Percentiles rank a stretch among this genome's conserved stretches.
Evolutionary conservation across 2,113 vertebrate species (phyloP).

Genomic region (Triplophysa dalaica): DNA sequence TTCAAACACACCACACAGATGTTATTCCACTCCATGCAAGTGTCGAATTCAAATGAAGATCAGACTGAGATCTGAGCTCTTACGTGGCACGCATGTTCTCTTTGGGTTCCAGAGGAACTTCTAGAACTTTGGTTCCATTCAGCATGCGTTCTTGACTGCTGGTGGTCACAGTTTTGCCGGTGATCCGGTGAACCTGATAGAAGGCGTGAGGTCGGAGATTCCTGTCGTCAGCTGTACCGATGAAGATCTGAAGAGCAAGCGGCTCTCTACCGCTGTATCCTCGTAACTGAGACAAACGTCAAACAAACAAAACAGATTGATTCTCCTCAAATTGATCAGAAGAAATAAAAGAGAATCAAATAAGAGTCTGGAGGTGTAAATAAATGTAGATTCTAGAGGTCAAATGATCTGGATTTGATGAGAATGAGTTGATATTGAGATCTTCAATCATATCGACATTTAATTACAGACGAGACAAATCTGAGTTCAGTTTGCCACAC

Average conservation of each 20-base stretch:
- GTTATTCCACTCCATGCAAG: too few relatives aligned
- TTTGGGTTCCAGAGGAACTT: slow-evolving; percentile 90
- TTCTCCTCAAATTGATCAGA: too few relatives aligned
- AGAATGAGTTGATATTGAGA: too few relatives aligned
- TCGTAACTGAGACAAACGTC: slow-evolving; percentile 73
- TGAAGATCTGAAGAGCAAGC: slow-evolving; percentile 92
- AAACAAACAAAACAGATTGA: background rate
- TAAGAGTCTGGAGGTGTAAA: too few relatives aligned
- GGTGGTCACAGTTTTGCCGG: slow-evolving; percentile 93
- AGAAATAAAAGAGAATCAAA: too few relatives aligned
- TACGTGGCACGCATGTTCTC: slow-evolving; percentile 93
- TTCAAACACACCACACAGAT: too few relatives aligned
- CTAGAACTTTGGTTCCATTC: slow-evolving; percentile 88
- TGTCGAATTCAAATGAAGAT: background rate
- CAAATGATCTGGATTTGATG: too few relatives aligned
- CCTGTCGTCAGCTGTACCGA: slow-evolving; percentile 91
- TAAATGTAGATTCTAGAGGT: too few relatives aligned
- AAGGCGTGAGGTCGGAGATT: slow-evolving; percentile 94
- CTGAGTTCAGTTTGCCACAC: too few relatives aligned
- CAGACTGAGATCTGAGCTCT: slow-evolving; percentile 56
- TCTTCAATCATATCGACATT: too few relatives aligned
- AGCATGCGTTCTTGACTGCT: slow-evolving; percentile 88
- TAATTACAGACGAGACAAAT: too few relatives aligned
- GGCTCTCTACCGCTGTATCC: slow-evolving; percentile 89
- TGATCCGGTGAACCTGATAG: slow-evolving; percentile 97